A percentile compares a stretch with the other conserved stretches of the same genome.
Evolutionary conservation across 2,888 invertebrate species (phyloP).

Genomic region (Melieria picta): DNA sequence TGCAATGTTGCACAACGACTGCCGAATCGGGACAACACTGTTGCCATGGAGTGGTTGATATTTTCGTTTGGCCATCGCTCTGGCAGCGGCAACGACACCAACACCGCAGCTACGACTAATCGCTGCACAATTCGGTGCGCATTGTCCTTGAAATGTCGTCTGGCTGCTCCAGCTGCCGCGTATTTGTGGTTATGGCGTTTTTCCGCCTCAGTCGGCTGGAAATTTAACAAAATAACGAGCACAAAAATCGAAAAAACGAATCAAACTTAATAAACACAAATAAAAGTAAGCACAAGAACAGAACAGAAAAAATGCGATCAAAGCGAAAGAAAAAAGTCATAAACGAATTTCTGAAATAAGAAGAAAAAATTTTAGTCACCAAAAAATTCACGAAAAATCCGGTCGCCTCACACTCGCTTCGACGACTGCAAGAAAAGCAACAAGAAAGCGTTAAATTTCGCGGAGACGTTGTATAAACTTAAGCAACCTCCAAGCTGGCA

Average conservation of each 20-base stretch:
- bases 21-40: conserved; percentile 1
- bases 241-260: conserved; percentile 11
- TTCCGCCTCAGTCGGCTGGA: conserved; percentile 35
- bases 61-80: neutral
- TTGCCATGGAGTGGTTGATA: conserved; percentile 3
- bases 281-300: conserved; percentile 2
- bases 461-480: neutral
- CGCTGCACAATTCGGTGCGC: conserved; percentile 5
- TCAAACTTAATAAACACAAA: conserved; percentile 2
- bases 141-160: conserved; percentile 4
- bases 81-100: conserved; percentile 16
- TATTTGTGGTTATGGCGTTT: conserved; percentile 30
- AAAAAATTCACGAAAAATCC: too few relatives aligned
- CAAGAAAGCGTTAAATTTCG: too few relatives aligned
- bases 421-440: too few relatives aligned
- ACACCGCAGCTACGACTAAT: conserved; percentile 13
- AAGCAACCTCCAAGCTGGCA: neutral
- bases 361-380: too few relatives aligned
- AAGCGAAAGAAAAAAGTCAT: conserved; percentile 3
- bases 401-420: too few relatives aligned
- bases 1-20: conserved; percentile 9
- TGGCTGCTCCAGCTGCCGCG: conserved; percentile 17
- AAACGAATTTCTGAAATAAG: too few relatives aligned
- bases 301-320: conserved; percentile 20
- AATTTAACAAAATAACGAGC: conserved; percentile 2